Base-by-base conservation (phyloP, 30 jellyfish, hydroid and myxozoan genomes). In the Pseudorhiza aurosa region DNA sequence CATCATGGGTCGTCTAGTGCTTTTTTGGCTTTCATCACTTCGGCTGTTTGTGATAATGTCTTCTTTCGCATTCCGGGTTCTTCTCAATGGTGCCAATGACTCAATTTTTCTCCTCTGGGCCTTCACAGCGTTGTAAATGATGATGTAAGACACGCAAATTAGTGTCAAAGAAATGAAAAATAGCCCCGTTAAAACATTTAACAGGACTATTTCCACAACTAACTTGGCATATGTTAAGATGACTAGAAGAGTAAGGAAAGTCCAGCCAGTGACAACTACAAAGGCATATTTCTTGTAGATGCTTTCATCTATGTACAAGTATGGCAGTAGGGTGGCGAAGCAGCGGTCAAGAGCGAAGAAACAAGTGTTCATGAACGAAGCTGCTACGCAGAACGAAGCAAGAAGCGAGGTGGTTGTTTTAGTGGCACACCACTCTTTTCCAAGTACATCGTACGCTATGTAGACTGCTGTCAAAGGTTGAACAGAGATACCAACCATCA, bases 341-440 rank as follows among this genome's bases (percentile, higher is more conserved):
- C 78, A 60, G 19, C 88, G 78, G 21, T 76, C 88, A 22, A 60
- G 27, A 11, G 79, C 88, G 42, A 76, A 76, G 69, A 76, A 31
- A 22, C 63, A 58, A 1, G 22, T 62, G 9, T 58, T 59, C 44
- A 59, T 37, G 29, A 76, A 58, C 9, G 88, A 76, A 25, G 67
- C 57, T 15, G 63, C 57, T 4, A 76, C 80, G 65, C 79, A 76
- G 29, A 76, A 37, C 22, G 65, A 35, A 15, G 62, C 88, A 8
- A 60, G 39, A 22, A 57, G 59, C 0, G 77, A 47, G 24, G 31
- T 21, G 12, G 45, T 76, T 0, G 9, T 25, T 43, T 59, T 42
- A 15, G 43, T 37, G 15, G 40, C 2, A 40, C 88, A 76, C 55
- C 68, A 57, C 7, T 24, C 59, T 32, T 45, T 29, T 19, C 71